These are phyloP conservation scores for Anthopleura xanthogrammica DNA, from an alignment of 92 coral and sea anemone genomes.

Conservation along the genomic window DNA sequence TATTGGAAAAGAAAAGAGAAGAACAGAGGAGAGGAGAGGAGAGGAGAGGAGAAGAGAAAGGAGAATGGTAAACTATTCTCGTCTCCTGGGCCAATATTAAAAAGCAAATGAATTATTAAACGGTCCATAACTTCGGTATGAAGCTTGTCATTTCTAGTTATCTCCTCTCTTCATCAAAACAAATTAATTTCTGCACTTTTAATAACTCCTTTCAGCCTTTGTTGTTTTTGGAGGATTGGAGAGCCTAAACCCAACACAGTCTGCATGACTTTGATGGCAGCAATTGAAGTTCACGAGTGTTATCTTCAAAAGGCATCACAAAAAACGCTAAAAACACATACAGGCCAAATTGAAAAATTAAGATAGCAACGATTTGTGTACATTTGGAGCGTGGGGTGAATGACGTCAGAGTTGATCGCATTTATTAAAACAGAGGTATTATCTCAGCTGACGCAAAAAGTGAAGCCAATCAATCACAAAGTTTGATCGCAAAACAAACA, in stretches of 20 bases:
- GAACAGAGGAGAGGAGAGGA: no score
- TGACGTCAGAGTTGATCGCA: conserved; percentile 5
- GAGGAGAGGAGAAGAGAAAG: no score
- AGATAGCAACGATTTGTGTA: conserved; percentile 8
- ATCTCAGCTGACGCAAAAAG: conserved; percentile 19
- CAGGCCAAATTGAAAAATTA: background rate
- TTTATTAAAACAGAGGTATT: background rate
- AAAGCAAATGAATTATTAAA: background rate
- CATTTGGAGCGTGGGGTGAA: background rate
- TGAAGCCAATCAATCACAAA: conserved; percentile 28
- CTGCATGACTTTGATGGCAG: background rate
- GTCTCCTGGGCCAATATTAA: background rate
- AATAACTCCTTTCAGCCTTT: background rate
- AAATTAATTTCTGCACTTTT: background rate
- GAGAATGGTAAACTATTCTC: background rate
- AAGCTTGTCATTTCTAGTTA: background rate
- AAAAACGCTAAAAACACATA: background rate
- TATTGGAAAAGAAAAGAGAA: no score
- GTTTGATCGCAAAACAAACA: conserved; percentile 35
- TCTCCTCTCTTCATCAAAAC: background rate
- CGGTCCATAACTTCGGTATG: background rate
- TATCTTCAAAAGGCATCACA: conserved; percentile 1
- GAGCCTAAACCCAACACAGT: background rate
- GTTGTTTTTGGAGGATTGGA: background rate
- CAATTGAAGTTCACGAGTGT: background rate